A percentile compares a stretch with the other conserved stretches of the same genome.
phyloP scores from a whole-genome alignment of 2,797 vertebrate genomes.

The Mustela erminea region DNA sequence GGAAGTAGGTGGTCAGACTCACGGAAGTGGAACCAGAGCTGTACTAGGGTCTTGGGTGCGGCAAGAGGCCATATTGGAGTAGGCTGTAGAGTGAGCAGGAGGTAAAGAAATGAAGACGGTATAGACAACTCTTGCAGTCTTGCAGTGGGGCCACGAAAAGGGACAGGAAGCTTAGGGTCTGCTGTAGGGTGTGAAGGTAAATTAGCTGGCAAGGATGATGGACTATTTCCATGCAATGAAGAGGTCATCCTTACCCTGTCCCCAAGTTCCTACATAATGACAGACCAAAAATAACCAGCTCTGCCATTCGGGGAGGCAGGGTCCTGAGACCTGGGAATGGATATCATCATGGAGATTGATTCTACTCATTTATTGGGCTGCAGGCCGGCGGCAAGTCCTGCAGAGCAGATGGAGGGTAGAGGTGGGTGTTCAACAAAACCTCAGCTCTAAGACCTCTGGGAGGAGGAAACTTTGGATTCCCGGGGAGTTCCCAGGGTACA shows the following conservation, averaged over 20 bases:
- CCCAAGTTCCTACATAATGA: slow-evolving; percentile 32
- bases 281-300: slow-evolving; percentile 61
- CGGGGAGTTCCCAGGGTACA: not conserved
- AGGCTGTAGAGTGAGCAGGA: not conserved
- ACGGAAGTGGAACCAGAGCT: not conserved
- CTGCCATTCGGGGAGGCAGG: slow-evolving; percentile 12
- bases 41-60: not conserved
- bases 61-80: not conserved
- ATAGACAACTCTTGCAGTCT: not conserved
- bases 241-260: not conserved
- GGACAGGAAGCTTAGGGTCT: not conserved
- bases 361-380: slow-evolving; percentile 55
- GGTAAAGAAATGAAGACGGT: not conserved
- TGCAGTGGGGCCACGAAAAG: slow-evolving; percentile 3
- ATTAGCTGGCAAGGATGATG: not conserved
- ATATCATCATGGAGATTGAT: slow-evolving; percentile 57
- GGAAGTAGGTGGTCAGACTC: not conserved
- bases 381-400: slow-evolving; percentile 14
- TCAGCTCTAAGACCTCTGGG: not conserved
- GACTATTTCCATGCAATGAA: not conserved
- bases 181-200: not conserved
- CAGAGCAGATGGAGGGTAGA: not conserved
- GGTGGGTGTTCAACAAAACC: not conserved
- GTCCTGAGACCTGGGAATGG: slow-evolving; percentile 36
- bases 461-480: not conserved